phyloP scores from a whole-genome alignment of 2,113 vertebrate genomes.

The Helogale parvula region DNA sequence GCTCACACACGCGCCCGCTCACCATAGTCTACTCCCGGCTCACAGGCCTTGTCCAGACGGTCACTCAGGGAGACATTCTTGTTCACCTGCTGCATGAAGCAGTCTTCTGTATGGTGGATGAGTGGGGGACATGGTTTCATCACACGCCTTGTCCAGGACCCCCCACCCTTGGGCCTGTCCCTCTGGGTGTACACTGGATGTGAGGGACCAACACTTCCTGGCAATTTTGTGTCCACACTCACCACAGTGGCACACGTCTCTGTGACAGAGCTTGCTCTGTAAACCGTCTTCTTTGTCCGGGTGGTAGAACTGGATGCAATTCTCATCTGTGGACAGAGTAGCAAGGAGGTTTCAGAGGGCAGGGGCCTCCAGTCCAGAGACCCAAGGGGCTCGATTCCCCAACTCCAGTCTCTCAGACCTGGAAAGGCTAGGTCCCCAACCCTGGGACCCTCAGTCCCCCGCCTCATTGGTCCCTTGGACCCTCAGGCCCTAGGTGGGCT shows the following conservation, averaged over 20 bases:
- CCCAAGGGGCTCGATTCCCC: not conserved
- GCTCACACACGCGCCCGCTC: not conserved
- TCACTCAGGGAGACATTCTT: not conserved
- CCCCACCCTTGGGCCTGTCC: too few relatives aligned
- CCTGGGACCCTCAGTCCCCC: not conserved
- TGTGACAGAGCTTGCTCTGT: constrained; percentile 82
- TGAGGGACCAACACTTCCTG: too few relatives aligned
- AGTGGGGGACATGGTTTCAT: not conserved
- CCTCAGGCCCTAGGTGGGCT: not conserved
- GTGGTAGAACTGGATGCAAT: constrained; percentile 84
- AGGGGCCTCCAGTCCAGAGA: too few relatives aligned
- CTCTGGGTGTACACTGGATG: not conserved
- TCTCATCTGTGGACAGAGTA: constrained; percentile 69
- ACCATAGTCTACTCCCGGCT: constrained; percentile 83
- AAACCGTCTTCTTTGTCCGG: constrained; percentile 64
- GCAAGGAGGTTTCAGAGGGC: not conserved
- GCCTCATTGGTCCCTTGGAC: not conserved
- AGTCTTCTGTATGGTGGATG: constrained; percentile 85
- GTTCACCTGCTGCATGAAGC: constrained; percentile 82
- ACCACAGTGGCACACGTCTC: constrained; percentile 80
- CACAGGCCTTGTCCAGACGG: constrained; percentile 84
- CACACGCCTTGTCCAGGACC: not conserved
- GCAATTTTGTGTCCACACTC: constrained; percentile 75
- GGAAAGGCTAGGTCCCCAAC: not conserved
- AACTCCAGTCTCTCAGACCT: not conserved